Base-by-base conservation (phyloP, 2,888 invertebrate genomes). In the Andrena chrysosceles region DNA sequence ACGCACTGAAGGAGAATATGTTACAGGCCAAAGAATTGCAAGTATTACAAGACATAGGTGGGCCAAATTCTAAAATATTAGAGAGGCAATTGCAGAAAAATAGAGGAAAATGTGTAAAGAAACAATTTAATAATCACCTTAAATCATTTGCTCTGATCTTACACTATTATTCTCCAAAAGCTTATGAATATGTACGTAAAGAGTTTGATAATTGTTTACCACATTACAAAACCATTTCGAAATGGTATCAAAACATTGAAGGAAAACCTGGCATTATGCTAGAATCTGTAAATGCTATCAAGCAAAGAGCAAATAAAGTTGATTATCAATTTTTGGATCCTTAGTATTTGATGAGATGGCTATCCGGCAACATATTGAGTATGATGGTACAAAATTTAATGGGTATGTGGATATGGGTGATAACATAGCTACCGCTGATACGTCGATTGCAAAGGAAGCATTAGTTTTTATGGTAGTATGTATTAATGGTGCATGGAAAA, bases 121-220 rank as follows among this genome's bases (percentile, higher is more conserved):
- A 64, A 64, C 64, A 64, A 48, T 64, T 35, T 64, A 35, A 64
- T 64, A 64, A 64, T 64, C n/a, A 20, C 8, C 67, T 49, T 16
- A 49, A 49, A 49, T 49, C 49, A 69, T 69, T 69, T 42, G 69
- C 69, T 69, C 13, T 69, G 10, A 69, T 26, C 3, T 69, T 69
- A 10, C 60, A 70, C 29, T 48, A 60, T 60, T 60, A 70, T 48
- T 70, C 70, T 10, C 70, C 60, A 42, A 35, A 23, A 42, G 60
- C 60, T 29, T 70, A 35, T 48, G n/a, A 68, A 68, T 67, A 67
- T 68, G 68, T 56, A 52, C 35, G 35, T 20, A 33, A 68, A 56
- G 31, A 68, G 20, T 68, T 35, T 52, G 26, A 68, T 52, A 68
- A 68, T 49, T 68, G 68, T n/a, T 68, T 68, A 35, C 68, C 68